phyloP scores from a whole-genome alignment of 2,113 vertebrate genomes.

The Hemicordylus capensis region DNA sequence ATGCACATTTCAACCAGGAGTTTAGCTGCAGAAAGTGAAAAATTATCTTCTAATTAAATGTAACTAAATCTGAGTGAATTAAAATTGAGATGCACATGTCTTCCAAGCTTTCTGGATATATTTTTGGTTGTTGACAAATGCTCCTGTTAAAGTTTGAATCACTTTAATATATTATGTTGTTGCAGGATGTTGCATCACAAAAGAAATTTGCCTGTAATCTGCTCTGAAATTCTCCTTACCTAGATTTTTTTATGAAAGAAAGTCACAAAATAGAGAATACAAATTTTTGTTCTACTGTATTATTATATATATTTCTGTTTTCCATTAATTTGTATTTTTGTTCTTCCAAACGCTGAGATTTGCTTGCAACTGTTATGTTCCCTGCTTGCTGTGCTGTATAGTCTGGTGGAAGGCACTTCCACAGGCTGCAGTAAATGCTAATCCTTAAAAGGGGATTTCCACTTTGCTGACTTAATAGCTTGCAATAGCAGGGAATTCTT shows the following conservation, averaged over 20 bases:
- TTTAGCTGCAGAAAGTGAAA: too few relatives aligned
- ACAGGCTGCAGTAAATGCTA: background rate
- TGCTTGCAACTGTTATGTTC: background rate
- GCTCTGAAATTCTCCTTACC: background rate
- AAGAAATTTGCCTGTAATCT: background rate
- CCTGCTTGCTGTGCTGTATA: background rate
- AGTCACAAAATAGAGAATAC: too few relatives aligned
- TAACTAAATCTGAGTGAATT: background rate
- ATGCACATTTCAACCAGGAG: too few relatives aligned
- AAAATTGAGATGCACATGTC: background rate
- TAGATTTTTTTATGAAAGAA: background rate
- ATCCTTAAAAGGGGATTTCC: conserved; percentile 34
- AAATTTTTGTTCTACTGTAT: background rate
- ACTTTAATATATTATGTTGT: conserved; percentile 20
- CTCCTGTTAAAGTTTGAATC: too few relatives aligned
- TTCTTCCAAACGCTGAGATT: background rate
- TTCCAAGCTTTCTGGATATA: too few relatives aligned
- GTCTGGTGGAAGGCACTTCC: background rate
- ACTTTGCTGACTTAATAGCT: conserved; percentile 68
- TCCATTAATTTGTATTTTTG: background rate
- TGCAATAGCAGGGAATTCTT: conserved; percentile 56
- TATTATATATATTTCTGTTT: background rate
- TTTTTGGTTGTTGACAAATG: background rate
- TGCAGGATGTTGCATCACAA: conserved; percentile 60
- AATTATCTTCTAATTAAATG: too few relatives aligned